A percentile compares a stretch with the other conserved stretches of the same genome.
phyloP scores from a whole-genome alignment of 1,140 invertebrate genomes.

The Adoxophyes honmai region DNA sequence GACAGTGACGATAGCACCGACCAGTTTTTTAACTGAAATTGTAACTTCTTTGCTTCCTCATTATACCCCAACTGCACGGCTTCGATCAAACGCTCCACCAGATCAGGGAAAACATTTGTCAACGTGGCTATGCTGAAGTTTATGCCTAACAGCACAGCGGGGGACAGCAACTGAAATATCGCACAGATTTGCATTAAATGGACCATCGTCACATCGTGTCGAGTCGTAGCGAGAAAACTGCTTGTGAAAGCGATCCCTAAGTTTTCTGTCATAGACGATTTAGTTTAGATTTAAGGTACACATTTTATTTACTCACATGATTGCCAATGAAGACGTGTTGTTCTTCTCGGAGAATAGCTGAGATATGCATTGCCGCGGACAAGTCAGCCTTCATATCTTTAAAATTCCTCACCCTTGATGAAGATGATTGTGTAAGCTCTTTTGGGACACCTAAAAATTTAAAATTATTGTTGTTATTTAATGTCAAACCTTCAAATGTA shows the following conservation, averaged over 20 bases:
- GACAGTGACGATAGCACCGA: constrained; percentile 33
- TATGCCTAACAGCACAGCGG: constrained; percentile 79
- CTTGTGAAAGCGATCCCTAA: too few relatives aligned
- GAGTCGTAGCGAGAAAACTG: too few relatives aligned
- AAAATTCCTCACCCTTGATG: constrained; percentile 81
- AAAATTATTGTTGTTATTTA: too few relatives aligned
- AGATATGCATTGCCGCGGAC: constrained; percentile 77
- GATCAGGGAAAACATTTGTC: constrained; percentile 75
- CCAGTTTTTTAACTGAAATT: constrained; percentile 40
- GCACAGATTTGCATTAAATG: too few relatives aligned
- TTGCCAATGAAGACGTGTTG: constrained; percentile 81
- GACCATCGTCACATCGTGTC: too few relatives aligned
- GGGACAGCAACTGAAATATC: constrained; percentile 74
- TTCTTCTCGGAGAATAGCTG: constrained; percentile 71
- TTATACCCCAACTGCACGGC: constrained; percentile 26
- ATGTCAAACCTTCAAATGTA: too few relatives aligned
- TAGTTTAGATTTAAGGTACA: too few relatives aligned
- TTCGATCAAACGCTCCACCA: constrained; percentile 30
- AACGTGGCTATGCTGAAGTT: constrained; percentile 81
- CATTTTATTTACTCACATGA: too few relatives aligned
- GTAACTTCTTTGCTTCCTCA: constrained; percentile 25
- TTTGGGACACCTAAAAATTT: constrained; percentile 82
- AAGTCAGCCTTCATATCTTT: constrained; percentile 83
- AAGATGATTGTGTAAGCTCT: constrained; percentile 79
- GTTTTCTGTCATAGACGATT: too few relatives aligned